Conservation (phyloP, 2,797 vertebrate genomes). For the Propithecus deckenii region DNA sequence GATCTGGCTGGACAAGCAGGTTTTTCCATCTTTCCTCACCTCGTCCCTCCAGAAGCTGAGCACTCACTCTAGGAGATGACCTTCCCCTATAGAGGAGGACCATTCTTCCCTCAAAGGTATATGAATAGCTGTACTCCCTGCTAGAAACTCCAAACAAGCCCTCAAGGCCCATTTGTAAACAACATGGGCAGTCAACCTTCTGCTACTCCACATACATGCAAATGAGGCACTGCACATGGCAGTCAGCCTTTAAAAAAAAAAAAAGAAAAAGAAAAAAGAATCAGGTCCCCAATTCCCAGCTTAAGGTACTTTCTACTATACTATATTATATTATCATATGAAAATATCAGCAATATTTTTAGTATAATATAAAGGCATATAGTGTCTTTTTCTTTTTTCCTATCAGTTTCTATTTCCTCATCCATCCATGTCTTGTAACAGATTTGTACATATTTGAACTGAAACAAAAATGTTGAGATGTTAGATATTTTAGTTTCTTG, state of each 20-base stretch:
- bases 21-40: fast-evolving
- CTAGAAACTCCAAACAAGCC: slow-evolving; percentile 44
- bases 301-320: background rate
- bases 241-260: slow-evolving; percentile 89
- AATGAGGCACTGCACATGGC: slow-evolving; percentile 96
- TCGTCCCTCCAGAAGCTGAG: background rate
- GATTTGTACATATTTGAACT: background rate
- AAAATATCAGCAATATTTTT: background rate
- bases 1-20: background rate
- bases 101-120: background rate
- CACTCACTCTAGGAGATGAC: fast-evolving
- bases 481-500: background rate
- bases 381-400: background rate
- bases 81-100: background rate
- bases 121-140: slow-evolving; percentile 95
- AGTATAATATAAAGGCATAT: background rate
- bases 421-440: background rate
- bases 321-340: background rate
- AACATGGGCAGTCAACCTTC: slow-evolving; percentile 98
- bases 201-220: slow-evolving; percentile 97
- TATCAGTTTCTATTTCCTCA: background rate
- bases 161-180: slow-evolving; percentile 98
- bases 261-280: background rate
- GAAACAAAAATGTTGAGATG: background rate
- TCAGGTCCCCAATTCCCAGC: background rate